These are phyloP conservation scores for Acrocephalus arundinaceus DNA, from an alignment of 2,113 vertebrate species.

Conservation along the genomic window DNA sequence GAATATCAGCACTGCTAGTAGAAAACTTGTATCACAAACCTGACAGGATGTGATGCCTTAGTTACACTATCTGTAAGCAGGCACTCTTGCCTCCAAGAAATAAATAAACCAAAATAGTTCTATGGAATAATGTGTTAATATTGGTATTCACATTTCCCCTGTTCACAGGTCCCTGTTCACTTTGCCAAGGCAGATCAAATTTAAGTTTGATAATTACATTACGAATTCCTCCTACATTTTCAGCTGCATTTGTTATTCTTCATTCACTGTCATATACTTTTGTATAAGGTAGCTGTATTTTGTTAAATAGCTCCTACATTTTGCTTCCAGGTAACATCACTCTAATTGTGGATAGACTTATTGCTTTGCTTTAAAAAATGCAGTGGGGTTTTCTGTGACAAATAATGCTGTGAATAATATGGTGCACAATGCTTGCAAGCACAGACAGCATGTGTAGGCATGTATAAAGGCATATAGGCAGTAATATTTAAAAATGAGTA, in stretches of 20 bases:
- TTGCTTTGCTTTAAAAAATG: neutral
- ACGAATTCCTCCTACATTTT: constrained; percentile 30
- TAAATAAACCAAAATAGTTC: neutral
- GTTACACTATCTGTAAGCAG: neutral
- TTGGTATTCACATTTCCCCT: neutral
- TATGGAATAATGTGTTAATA: neutral
- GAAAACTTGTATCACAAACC: neutral
- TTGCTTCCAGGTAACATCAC: neutral
- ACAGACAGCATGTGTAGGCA: neutral
- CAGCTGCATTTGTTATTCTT: constrained; percentile 33
- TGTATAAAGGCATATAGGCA: neutral
- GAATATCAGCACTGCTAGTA: neutral
- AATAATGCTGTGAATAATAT: neutral
- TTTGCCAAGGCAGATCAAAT: constrained; percentile 25
- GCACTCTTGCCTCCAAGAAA: neutral
- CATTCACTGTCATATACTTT: neutral
- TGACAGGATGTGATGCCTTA: neutral
- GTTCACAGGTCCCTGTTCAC: neutral
- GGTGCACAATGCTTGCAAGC: neutral
- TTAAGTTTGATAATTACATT: constrained; percentile 32
- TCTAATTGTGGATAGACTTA: neutral
- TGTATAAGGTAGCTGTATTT: constrained; percentile 14
- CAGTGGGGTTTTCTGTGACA: neutral
- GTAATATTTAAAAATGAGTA: neutral
- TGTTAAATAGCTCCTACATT: constrained; percentile 21